These are phyloP conservation scores for Melospiza melodia DNA, from an alignment of 2,113 vertebrate species.

Conservation along the genomic window DNA sequence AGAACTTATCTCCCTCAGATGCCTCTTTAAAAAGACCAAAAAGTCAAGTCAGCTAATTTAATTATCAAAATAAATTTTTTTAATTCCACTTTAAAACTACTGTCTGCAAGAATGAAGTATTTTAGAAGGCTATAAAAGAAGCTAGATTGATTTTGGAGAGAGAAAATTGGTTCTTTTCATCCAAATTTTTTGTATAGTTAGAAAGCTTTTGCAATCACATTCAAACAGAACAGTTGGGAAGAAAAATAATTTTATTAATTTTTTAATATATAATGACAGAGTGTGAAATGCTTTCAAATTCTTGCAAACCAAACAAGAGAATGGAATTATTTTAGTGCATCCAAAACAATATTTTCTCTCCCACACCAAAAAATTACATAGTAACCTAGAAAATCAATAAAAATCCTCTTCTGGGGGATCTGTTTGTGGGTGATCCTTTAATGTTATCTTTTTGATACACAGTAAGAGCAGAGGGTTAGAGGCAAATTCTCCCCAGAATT, in stretches of 20 bases:
- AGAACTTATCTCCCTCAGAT: not conserved
- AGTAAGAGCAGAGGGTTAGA: conserved; percentile 75
- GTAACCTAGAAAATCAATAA: conserved; percentile 68
- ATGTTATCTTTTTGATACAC: conserved; percentile 74
- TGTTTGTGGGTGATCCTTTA: conserved; percentile 77
- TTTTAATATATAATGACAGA: not conserved
- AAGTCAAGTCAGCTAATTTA: not conserved
- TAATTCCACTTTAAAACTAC: not conserved
- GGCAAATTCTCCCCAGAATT: conserved; percentile 58
- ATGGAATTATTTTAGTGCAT: not conserved
- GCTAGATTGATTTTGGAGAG: not conserved
- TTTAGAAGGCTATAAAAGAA: not conserved
- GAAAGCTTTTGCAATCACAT: not conserved
- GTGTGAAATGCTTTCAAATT: not conserved
- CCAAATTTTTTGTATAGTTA: not conserved
- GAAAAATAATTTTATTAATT: not conserved
- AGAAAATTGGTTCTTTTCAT: not conserved
- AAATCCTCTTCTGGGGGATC: conserved; percentile 67
- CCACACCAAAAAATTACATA: conserved; percentile 17
- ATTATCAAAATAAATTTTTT: not conserved
- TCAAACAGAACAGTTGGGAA: not conserved
- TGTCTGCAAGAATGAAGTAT: not conserved
- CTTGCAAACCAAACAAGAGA: not conserved
- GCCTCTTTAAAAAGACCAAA: not conserved
- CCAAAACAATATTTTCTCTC: conserved; percentile 20